A percentile compares a stretch with the other conserved stretches of the same genome.
These are phyloP conservation scores for Sebastes ruberrimus DNA, from an alignment of 2,797 vertebrate species.

Conservation along the genomic window DNA sequence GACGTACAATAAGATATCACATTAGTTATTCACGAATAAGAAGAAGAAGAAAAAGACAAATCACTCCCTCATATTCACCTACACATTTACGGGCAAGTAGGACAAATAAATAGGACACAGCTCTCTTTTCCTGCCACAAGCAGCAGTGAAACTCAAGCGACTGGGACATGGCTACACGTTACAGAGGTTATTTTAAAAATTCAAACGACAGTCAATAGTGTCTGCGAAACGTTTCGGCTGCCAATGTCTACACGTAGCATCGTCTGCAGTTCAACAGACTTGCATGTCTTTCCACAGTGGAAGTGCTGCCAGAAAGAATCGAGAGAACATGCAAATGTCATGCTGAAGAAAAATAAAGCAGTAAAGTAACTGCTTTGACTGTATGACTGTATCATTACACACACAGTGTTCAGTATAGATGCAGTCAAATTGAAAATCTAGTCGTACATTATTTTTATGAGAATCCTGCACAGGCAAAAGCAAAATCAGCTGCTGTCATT, in stretches of 20 bases:
- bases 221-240: background rate
- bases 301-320: background rate
- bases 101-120: slow-evolving; percentile 32
- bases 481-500: background rate
- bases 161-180: background rate
- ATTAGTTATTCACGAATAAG: background rate
- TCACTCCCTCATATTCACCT: slow-evolving; percentile 6
- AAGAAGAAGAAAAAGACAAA: slow-evolving; percentile 1
- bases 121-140: background rate
- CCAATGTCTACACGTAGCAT: background rate
- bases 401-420: background rate
- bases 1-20: background rate
- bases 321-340: background rate
- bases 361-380: too few species aligned
- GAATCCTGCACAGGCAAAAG: background rate
- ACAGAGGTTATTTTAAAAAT: background rate
- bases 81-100: slow-evolving; percentile 2
- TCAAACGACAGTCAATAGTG: background rate
- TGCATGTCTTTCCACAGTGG: slow-evolving; percentile 3
- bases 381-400: background rate
- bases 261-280: slow-evolving; percentile 17
- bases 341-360: background rate
- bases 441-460: too few species aligned
- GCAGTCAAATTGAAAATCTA: background rate
- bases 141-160: background rate